phyloP scores from a whole-genome alignment of 2,797 vertebrate genomes.

The Hephaestus fuliginosus region DNA sequence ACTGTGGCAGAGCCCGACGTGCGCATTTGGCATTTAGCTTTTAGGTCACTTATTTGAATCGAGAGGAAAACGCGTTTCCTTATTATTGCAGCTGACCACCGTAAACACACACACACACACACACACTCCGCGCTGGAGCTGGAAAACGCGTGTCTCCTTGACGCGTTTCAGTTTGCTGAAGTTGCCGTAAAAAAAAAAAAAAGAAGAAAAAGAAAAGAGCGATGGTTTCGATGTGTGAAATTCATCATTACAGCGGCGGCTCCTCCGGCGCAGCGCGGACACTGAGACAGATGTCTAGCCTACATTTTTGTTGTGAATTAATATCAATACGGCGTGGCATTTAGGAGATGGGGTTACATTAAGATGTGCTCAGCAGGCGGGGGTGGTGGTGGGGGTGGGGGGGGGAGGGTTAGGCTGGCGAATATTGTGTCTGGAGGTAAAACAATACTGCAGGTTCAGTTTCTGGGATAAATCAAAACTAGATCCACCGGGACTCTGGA shows the following conservation, averaged over 20 bases:
- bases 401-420: constrained; percentile 29
- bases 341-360: constrained; percentile 66
- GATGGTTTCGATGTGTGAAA: constrained; percentile 27
- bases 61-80: constrained; percentile 60
- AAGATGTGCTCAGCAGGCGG: constrained; percentile 49
- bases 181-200: constrained; percentile 32
- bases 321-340: constrained; percentile 68
- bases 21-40: constrained; percentile 82
- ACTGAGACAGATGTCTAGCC: constrained; percentile 75
- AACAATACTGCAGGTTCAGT: constrained; percentile 64
- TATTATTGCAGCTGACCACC: constrained; percentile 14
- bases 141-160: not conserved
- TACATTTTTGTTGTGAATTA: constrained; percentile 69
- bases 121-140: not conserved
- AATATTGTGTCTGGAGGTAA: constrained; percentile 54
- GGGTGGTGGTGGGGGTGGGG: constrained; percentile 5
- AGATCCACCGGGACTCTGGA: constrained; percentile 59
- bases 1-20: constrained; percentile 77
- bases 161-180: constrained; percentile 51
- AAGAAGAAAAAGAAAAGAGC: no score
- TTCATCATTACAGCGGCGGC: constrained; percentile 32
- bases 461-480: constrained; percentile 68
- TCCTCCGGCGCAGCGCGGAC: constrained; percentile 38
- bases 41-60: constrained; percentile 79
- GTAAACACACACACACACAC: no score